Evolutionary conservation across 2,113 vertebrate species (phyloP), one percentile per base, ranked within the genome.

Genomic region (Bettongia penicillata): DNA sequence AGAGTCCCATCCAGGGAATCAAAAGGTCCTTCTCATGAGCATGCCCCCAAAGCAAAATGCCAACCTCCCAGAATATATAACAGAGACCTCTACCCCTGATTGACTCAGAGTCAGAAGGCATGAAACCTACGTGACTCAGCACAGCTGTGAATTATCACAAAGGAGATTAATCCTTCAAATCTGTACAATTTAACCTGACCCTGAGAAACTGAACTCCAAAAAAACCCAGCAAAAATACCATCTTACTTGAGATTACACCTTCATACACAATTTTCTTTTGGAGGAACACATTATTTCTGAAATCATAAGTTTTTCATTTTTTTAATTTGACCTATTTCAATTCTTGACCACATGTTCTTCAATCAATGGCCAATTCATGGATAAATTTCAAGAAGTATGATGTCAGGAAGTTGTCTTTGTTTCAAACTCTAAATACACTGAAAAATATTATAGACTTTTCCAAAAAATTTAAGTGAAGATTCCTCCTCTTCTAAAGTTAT

Each of bases 391-490:
- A 99, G 49, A 2, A 97, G 94, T 0, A 97, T 96, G 2, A 98
- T 94, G 0, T 98, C 94, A 0, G 99, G 99, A 51, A 99, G 98
- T 0, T 98, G 98, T 47, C 98, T 97, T 96, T 98, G 96, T n/a
- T 97, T 98, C 51, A 99, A 97, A 2, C 97, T 94, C 8, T 99
- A 98, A 55, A 99, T 98, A 43, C 98, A 98, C 28, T 98, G 98
- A 84, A 99, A 97, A 92, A 99, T 97, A 51, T 98, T 14, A 28
- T 99, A 98, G 93, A 99, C 96, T 98, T 99, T 99, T 97, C 99
- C 98, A 89, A 99, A 98, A 96, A 99, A 99, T 11, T 96, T 91
- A 49, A 99, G 98, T 0, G 99, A 99, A 0, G 98, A 98, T 43
- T 99, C 99, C 1, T 99, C 95, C 96, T 99, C 98, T 43, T 84